A percentile compares a stretch with the other conserved stretches of the same genome.
These are phyloP conservation scores for Leistus spinibarbis DNA, from an alignment of 2,888 invertebrate species.

Conservation along the genomic window DNA sequence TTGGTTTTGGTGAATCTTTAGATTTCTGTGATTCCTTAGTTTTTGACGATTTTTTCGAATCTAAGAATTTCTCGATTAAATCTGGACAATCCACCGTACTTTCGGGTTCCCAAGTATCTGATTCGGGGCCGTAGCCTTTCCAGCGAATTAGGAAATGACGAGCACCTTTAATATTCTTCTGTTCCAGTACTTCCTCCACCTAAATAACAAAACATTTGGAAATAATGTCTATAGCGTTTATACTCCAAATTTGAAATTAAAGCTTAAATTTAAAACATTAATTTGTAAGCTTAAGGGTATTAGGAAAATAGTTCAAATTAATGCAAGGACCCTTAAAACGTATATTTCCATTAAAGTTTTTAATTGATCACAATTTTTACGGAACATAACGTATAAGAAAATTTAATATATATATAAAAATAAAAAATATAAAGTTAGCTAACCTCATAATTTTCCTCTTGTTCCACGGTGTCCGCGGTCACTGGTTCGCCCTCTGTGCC, in stretches of 20 bases:
- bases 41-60: conserved; percentile 43
- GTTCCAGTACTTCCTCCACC: conserved; percentile 75
- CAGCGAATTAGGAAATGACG: conserved; percentile 75
- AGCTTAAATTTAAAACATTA: neutral
- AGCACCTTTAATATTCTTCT: conserved; percentile 71
- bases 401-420: no score
- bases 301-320: neutral
- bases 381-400: no score
- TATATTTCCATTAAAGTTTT: no score
- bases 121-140: conserved; percentile 74
- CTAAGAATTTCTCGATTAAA: conserved; percentile 64
- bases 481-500: conserved; percentile 44
- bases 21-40: no score
- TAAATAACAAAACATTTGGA: conserved; percentile 51
- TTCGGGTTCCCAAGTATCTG: conserved; percentile 79
- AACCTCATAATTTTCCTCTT: conserved; percentile 62
- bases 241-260: neutral
- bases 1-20: neutral
- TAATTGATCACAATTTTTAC: no score
- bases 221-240: no score
- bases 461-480: conserved; percentile 45
- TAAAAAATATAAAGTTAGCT: neutral
- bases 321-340: no score
- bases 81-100: conserved; percentile 73
- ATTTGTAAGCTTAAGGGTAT: neutral